A percentile compares a stretch with the other conserved stretches of the same genome.
phyloP scores from a whole-genome alignment of 1,140 invertebrate species.

The Heliconius congener region DNA sequence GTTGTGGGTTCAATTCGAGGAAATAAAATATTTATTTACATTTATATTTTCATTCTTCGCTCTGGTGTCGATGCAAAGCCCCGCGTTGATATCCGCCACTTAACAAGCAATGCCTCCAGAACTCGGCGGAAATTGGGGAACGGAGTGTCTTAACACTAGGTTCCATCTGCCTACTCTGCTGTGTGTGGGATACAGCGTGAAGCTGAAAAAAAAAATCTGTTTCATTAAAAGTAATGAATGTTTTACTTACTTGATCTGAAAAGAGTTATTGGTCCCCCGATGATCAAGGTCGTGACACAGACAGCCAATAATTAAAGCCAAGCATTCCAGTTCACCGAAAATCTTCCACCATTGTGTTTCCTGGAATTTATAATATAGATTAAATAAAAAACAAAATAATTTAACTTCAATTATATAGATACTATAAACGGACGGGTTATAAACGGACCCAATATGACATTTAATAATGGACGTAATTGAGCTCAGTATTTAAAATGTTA shows the following conservation, averaged over 20 bases:
- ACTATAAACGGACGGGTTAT: no score
- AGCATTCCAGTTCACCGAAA: conserved; percentile 94
- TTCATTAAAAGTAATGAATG: background rate
- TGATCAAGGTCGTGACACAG: conserved; percentile 98
- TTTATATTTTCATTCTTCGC: no score
- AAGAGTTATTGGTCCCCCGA: conserved; percentile 97
- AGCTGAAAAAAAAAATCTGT: background rate
- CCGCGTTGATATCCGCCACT: no score
- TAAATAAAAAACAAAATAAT: conserved; percentile 5
- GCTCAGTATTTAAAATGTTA: background rate
- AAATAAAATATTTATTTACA: no score
- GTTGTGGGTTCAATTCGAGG: no score
- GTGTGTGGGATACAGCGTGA: no score
- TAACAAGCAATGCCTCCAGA: no score
- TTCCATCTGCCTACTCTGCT: no score
- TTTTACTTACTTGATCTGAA: conserved; percentile 94
- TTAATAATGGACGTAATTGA: conserved; percentile 4
- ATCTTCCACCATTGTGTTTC: conserved; percentile 95
- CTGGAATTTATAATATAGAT: conserved; percentile 74
- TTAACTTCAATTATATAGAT: background rate
- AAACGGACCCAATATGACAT: background rate
- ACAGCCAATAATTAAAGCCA: conserved; percentile 97
- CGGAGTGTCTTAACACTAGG: no score
- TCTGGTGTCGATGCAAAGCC: no score
- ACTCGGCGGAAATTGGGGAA: no score